Evolutionary conservation across 2,797 vertebrate species (phyloP).

Genomic region (Spheniscus humboldti): DNA sequence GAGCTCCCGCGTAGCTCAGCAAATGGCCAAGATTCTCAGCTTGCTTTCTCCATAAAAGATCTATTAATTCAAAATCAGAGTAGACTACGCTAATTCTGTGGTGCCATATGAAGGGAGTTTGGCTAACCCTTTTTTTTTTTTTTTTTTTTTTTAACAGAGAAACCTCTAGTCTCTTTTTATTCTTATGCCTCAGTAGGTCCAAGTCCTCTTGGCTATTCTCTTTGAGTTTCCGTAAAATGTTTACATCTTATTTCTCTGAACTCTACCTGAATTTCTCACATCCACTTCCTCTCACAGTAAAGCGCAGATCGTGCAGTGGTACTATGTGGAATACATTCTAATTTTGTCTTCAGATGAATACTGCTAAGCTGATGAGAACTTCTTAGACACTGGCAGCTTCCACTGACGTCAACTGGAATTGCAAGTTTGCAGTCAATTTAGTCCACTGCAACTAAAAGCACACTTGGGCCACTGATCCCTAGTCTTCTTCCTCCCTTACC

Average conservation of each 20-base stretch:
- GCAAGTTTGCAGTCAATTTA: constrained; percentile 25
- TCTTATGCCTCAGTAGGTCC: not conserved
- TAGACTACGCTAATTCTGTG: not conserved
- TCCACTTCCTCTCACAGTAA: not conserved
- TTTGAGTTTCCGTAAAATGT: not conserved
- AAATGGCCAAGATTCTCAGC: not conserved
- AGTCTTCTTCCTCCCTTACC: not conserved
- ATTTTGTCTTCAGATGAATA: not conserved
- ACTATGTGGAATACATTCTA: constrained; percentile 1
- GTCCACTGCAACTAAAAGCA: constrained; percentile 4
- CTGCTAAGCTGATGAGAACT: constrained; percentile 46
- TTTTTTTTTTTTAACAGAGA: not conserved
- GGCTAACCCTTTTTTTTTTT: not conserved
- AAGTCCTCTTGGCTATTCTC: not conserved
- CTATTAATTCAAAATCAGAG: not conserved
- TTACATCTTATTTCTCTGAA: not conserved
- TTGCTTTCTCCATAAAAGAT: not conserved
- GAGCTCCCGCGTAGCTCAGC: not conserved
- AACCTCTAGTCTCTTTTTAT: not conserved
- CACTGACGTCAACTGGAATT: constrained; percentile 45
- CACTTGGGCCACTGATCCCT: not conserved
- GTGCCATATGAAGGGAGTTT: not conserved
- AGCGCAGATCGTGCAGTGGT: not conserved
- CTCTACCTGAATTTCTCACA: not conserved
- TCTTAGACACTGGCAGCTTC: not conserved